Base-by-base conservation (phyloP, 2,797 vertebrate genomes). In the Xenopus petersii region DNA sequence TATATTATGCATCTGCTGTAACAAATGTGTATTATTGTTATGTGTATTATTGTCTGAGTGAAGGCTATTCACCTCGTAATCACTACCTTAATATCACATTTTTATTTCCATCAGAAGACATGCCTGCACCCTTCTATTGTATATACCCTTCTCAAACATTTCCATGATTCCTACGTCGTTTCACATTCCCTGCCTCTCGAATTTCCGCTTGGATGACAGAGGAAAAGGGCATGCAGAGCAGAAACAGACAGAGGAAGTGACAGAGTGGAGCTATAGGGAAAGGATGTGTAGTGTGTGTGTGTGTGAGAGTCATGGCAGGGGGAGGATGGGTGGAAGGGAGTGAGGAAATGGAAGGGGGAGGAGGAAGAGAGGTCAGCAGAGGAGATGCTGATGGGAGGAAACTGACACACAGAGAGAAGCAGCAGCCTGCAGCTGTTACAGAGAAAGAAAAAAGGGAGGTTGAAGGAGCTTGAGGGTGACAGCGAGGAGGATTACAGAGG, bases 231-330 rank as follows among this genome's bases (percentile, higher is more conserved):
- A 72, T 59, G 76, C 24, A 55, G 64, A 72, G 68, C 78, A 56
- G 13, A 79, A 71, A 82, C 83, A 83, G 84, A 86, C 84, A 17
- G 73, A 81, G 85, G 85, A 87, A 86, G 84, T 83, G 80, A 83
- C 69, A 81, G 83, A 82, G 36, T 42, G 36, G 83, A 83, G 79
- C 79, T 80, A 81, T 82, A 80, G 76, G 79, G 83, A 82, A 82
- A 84, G 85, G 85, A 84, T 83, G 83, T 69, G 67, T 17, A 24
- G 51, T 24, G 56, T 56, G 67, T 64, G 36, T 56, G 26, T 30
- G 26, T 30, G 21, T 21, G 56, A 33, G 56, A 24, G 17, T 24
- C 24, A 21, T 42, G 8, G 66, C 48, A 76, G 56, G 60, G 49
- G 59, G 55, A 58, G 75, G 75, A 71, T 71, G 75, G 75, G 68